phyloP scores from a whole-genome alignment of 53 echinoderm and acorn worm species.

The Echinarachnius parma region DNA sequence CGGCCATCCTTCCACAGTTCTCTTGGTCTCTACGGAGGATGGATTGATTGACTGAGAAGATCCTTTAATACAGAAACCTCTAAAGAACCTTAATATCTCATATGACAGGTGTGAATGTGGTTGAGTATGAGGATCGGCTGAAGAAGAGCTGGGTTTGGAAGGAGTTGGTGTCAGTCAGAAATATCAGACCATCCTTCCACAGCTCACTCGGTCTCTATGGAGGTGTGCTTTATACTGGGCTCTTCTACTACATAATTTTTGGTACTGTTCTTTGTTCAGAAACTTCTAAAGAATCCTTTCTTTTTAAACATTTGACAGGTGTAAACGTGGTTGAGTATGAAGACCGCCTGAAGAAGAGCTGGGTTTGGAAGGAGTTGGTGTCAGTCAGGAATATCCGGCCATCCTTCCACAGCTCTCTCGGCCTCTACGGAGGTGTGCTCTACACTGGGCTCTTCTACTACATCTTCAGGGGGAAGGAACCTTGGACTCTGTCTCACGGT shows the following conservation, averaged over 20 bases:
- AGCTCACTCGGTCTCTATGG: constrained; percentile 76
- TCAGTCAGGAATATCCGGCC: constrained; percentile 81
- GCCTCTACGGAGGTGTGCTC: constrained; percentile 85
- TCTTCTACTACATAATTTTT: constrained; percentile 76
- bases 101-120: constrained; percentile 67
- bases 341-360: constrained; percentile 66
- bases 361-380: constrained; percentile 90
- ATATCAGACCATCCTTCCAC: constrained; percentile 78
- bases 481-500: constrained; percentile 82
- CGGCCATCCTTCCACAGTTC: constrained; percentile 70
- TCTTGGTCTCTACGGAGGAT: constrained; percentile 85
- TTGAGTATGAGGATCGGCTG: constrained; percentile 77
- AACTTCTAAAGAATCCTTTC: no score
- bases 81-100: no score
- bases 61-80: no score
- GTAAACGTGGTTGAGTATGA: constrained; percentile 82
- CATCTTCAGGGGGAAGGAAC: constrained; percentile 81
- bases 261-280: no score
- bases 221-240: constrained; percentile 77
- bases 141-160: constrained; percentile 94
- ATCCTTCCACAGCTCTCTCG: constrained; percentile 64
- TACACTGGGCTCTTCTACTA: constrained; percentile 79
- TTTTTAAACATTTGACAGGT: no score
- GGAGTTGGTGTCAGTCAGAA: constrained; percentile 69
- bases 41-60: no score